Evolutionary conservation across 2,113 vertebrate genomes (phyloP).

Genomic region (Misgurnus mizolepis): DNA sequence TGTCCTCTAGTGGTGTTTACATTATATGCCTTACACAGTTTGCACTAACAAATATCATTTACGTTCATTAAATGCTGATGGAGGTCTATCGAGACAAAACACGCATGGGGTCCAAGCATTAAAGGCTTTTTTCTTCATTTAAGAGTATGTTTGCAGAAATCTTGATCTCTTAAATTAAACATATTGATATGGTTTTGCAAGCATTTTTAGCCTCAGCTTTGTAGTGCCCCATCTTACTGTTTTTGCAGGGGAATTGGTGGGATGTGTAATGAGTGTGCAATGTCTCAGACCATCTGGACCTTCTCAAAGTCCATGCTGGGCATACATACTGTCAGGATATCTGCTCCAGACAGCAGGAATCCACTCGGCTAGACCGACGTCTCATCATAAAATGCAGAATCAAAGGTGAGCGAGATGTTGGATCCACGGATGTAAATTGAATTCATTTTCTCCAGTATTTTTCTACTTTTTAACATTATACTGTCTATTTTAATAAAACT

Average conservation of each 20-base stretch:
- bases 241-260: background rate
- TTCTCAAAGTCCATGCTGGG: background rate
- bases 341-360: conserved; percentile 26
- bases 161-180: conserved; percentile 22
- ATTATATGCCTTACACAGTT: conserved; percentile 44
- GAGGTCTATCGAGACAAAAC: conserved; percentile 29
- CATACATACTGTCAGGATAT: conserved; percentile 2
- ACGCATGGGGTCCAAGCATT: conserved; percentile 32
- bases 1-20: conserved; percentile 71
- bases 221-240: background rate
- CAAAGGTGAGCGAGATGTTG: conserved; percentile 7
- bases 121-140: conserved; percentile 39
- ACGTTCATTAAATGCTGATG: conserved; percentile 20
- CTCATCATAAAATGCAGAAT: background rate
- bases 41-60: conserved; percentile 34
- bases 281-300: conserved; percentile 17
- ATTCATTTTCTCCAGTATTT: too few relatives aligned
- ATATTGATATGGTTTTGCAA: background rate
- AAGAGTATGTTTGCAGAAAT: conserved; percentile 14
- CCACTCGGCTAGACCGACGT: background rate
- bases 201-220: conserved; percentile 10
- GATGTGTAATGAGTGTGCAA: background rate
- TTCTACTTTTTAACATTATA: too few relatives aligned
- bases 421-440: background rate
- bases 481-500: background rate